phyloP scores from a whole-genome alignment of 2,888 invertebrate species.

The Physocephala rufipes region DNA sequence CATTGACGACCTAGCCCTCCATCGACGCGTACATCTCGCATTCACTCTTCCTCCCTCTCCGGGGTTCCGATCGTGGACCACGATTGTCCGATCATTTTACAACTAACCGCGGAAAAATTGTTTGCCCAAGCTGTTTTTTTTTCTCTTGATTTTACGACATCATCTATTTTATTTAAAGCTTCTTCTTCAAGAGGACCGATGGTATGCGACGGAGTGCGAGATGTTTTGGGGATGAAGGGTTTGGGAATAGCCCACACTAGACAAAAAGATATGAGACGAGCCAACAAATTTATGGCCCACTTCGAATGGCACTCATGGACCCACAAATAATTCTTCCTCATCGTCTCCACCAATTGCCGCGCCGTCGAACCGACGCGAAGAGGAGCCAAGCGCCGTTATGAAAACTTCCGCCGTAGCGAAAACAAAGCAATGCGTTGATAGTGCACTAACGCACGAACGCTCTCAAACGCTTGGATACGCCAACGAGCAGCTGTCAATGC shows the following conservation, averaged over 20 bases:
- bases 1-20: no score
- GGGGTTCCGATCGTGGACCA: no score
- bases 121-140: neutral
- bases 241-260: neutral
- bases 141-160: conserved; percentile 22
- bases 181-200: no score
- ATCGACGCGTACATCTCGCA: no score
- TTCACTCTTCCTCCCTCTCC: no score
- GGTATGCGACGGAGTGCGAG: neutral
- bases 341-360: neutral
- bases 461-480: no score
- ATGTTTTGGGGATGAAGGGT: no score
- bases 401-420: neutral
- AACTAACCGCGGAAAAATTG: neutral
- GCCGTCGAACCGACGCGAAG: neutral
- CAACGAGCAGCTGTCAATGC: conserved; percentile 29
- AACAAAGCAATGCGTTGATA: neutral
- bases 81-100: no score
- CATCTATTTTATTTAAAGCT: conserved; percentile 32
- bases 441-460: neutral
- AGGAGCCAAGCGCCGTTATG: no score
- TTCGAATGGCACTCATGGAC: conserved; percentile 27
- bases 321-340: conserved; percentile 23
- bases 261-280: neutral
- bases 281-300: conserved; percentile 32